A percentile compares a stretch with the other conserved stretches of the same genome.
Conservation (phyloP, 2,888 invertebrate species). For the Caenorhabditis afra region DNA sequence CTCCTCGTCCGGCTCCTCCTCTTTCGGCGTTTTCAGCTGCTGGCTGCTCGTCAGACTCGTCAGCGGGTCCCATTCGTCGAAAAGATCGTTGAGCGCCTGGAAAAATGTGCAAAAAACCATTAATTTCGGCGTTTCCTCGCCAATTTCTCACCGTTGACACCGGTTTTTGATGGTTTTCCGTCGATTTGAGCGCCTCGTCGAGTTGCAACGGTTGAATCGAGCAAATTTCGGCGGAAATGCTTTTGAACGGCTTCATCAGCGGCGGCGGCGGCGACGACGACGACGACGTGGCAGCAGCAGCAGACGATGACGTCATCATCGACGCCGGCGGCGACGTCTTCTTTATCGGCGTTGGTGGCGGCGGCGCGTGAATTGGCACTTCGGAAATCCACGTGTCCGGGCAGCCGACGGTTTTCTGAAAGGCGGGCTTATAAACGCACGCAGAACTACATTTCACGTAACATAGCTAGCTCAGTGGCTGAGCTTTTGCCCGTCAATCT, state of each 20-base stretch:
- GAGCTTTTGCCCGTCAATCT: too few species aligned
- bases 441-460: background rate
- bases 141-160: background rate
- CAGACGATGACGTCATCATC: too few species aligned
- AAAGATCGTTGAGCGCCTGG: background rate
- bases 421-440: background rate
- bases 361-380: conserved; percentile 11
- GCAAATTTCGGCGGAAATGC: conserved; percentile 36
- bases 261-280: background rate
- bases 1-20: background rate
- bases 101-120: too few species aligned
- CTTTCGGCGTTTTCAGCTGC: background rate
- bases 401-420: conserved; percentile 19
- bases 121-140: too few species aligned
- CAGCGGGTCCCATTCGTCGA: background rate
- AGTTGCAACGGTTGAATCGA: background rate
- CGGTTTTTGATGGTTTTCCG: background rate
- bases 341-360: too few species aligned
- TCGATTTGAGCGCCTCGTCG: background rate
- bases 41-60: background rate
- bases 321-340: too few species aligned
- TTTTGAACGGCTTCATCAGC: conserved; percentile 28
- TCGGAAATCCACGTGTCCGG: conserved; percentile 12
- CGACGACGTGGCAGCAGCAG: too few species aligned
- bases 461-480: background rate